Base-by-base conservation (phyloP, 2,888 invertebrate species). In the Trimorus sp. region DNA sequence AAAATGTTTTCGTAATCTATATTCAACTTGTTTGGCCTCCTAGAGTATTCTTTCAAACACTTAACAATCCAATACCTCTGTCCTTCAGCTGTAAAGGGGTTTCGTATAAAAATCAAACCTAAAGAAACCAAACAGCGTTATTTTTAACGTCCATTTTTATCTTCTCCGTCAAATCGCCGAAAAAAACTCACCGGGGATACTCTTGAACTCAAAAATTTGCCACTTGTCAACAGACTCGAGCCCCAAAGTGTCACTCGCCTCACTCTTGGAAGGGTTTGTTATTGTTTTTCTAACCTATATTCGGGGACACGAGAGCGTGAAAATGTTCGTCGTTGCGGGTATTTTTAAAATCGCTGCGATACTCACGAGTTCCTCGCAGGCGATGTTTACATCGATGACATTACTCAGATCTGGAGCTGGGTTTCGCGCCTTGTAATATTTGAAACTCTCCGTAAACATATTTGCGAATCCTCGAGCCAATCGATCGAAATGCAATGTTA, bases 21-120 rank as follows among this genome's bases (percentile, higher is more conserved):
- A 91, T 96, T 96, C 45, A 94, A 92, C 90, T 94, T 94, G 90
- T 95, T 95, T 15, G 97, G 97, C 84, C 94, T 94, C 60, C 91
- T 93, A 0, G 98, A 94, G 90, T 96, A 98, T 85, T 96, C 95
- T 86, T 94, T 93, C 56, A 98, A 91, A 89, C 97, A 96, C 90
- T 95, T 94, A 66, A 94, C 92, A 26, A 96, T 95, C 98, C 98
- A 98, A 90, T 96, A 96, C 73, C 95, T 94, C 91, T 98, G 97
- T 0, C 97, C 97, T 36, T 92, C 88, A 7, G 92, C 84, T 38
- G 95, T 96, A 90, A 98, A 98, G 14, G 98, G 97, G 92, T 98
- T 97, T 86, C 93, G 93, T 77, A 98, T 95, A 66, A 96, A 94
- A 85, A 97, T 92, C 63, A 98, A 93, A n/a, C 98, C 95, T 94